Evolutionary conservation across 2,888 invertebrate genomes (phyloP), one percentile per base, ranked within the genome.

Genomic region (Anorthoa munda): DNA sequence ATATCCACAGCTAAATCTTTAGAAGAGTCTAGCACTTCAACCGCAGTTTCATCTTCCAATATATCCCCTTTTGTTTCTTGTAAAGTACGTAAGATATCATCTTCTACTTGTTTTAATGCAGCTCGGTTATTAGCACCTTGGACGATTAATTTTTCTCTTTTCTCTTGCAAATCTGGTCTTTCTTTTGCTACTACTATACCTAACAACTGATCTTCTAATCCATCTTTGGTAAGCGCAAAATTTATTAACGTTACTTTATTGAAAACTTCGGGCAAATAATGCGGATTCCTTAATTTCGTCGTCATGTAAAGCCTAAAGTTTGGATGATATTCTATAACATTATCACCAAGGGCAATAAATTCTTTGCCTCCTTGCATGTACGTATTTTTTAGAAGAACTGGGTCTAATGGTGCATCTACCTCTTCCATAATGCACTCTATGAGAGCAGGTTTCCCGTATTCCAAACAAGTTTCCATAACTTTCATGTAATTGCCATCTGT

Each of bases 31-130:
- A 99, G 95, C 77, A 99, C 98, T 92, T 98, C 97, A 84, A 99
- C 98, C 4, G 99, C 99, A 5, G 97, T 97, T 94, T 99, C 99
- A 92, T 99, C 98, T 94, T 99, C 99, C 78, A 99, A 96, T 90
- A 99, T 99, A 91, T 99, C 98, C 3, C 99, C 98, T 91, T 98
- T 98, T 2, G 97, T 97, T 89, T 98, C 97, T 59, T 98, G 98
- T 69, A 99, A 94, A 0, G 99, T 99, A 88, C 97, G 97, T 64
- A 99, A 95, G 86, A 99, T 99, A 93, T 98, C 98, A 90, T 99
- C 98, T 94, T 99, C 99, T 39, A 98, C 98, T 92, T 98, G 97
- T 89, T 98, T 98, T 55, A 99, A 93, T 3, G 98, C 98, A 72
- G 98, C 97, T 90, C 97, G 97, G 92, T 99, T 99, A 66, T 97